Percentiles rank a stretch among this genome's conserved stretches.
These are phyloP conservation scores for Callyntrura guangdongensis DNA, from an alignment of 2,888 invertebrate genomes.

Conservation along the genomic window DNA sequence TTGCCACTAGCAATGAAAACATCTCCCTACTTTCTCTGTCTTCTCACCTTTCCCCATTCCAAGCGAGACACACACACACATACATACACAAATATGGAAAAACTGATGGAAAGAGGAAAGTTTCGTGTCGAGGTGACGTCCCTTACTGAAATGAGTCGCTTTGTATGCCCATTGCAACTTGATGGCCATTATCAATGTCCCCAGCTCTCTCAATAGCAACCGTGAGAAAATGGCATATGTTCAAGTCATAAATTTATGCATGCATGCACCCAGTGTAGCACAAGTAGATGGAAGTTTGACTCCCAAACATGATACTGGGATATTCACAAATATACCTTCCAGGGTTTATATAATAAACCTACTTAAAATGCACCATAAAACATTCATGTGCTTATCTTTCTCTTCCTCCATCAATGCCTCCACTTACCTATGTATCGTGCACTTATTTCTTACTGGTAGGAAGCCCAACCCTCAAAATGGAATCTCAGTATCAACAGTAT, in stretches of 20 bases:
- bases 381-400: slow-evolving; percentile 31
- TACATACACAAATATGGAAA: neutral
- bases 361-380: slow-evolving; percentile 17
- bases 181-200: slow-evolving; percentile 63
- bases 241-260: slow-evolving; percentile 67
- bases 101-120: neutral
- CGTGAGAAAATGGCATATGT: slow-evolving; percentile 74
- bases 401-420: neutral
- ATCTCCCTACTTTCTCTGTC: neutral
- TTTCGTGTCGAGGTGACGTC: slow-evolving; percentile 67
- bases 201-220: slow-evolving; percentile 53
- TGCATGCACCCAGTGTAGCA: neutral
- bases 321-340: neutral
- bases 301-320: neutral
- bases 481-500: neutral
- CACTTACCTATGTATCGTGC: neutral
- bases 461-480: neutral
- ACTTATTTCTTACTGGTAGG: neutral
- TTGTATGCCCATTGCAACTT: slow-evolving; percentile 57
- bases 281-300: too few species aligned
- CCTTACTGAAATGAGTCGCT: slow-evolving; percentile 73
- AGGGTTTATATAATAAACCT: neutral
- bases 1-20: neutral
- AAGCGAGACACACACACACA: too few species aligned
- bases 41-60: neutral